Evolutionary conservation across 2,113 vertebrate species (phyloP).

Genomic region (Rhipidura dahli): DNA sequence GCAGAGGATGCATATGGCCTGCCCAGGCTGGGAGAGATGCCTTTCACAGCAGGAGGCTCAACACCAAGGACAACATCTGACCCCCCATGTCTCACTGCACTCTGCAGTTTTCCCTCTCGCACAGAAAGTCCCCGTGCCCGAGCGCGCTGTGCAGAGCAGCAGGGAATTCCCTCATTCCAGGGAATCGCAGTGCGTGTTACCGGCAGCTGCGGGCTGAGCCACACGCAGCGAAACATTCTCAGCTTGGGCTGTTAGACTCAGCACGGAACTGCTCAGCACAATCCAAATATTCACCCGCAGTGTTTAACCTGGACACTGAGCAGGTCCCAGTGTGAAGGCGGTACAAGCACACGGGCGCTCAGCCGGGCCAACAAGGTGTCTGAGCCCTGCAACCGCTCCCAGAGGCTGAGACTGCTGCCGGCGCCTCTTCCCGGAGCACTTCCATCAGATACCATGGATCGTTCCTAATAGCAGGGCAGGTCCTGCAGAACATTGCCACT

Average conservation of each 20-base stretch:
- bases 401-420: not conserved
- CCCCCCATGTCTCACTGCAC: fast-evolving
- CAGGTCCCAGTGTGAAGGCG: not conserved
- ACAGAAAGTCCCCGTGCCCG: fast-evolving
- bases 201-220: not conserved
- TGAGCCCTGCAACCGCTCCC: not conserved
- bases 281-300: not conserved
- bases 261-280: not conserved
- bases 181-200: fast-evolving
- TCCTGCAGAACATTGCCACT: not conserved
- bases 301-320: not conserved
- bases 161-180: not conserved
- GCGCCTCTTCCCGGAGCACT: not conserved
- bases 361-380: not conserved
- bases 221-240: fast-evolving
- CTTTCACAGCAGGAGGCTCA: not conserved
- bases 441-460: not conserved
- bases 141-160: fast-evolving
- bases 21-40: not conserved
- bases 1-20: not conserved
- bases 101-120: not conserved
- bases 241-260: not conserved
- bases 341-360: not conserved
- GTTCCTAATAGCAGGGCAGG: not conserved
- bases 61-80: not conserved